Conservation (phyloP, 1,140 invertebrate species). For the Scylla paramamosain region DNA sequence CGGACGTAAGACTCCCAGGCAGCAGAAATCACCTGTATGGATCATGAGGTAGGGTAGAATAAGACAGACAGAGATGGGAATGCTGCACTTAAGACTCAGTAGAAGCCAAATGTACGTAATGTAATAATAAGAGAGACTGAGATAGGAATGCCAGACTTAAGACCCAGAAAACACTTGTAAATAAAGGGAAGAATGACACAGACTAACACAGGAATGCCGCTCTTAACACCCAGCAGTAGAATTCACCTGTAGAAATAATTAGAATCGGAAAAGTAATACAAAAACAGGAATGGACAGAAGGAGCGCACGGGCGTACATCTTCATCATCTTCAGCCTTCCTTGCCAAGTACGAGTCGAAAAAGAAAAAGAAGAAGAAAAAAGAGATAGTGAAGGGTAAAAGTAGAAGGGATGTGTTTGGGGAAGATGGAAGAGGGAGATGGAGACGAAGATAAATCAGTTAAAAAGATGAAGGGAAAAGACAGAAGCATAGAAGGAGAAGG, state of each 20-base stretch:
- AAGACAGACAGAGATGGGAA: not conserved
- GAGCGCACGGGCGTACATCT: not conserved
- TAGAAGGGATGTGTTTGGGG: not conserved
- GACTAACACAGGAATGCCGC: too few species aligned
- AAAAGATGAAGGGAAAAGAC: not conserved
- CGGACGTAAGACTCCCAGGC: too few species aligned
- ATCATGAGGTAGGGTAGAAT: not conserved
- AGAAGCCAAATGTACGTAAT: too few species aligned
- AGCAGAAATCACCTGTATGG: too few species aligned
- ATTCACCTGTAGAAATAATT: too few species aligned
- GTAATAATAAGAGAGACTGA: not conserved
- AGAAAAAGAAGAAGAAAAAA: too few species aligned
- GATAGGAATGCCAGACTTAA: not conserved
- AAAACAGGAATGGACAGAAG: not conserved
- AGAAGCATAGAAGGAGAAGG: not conserved
- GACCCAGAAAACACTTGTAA: too few species aligned
- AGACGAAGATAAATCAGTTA: not conserved
- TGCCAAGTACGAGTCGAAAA: not conserved
- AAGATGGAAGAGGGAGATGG: not conserved
- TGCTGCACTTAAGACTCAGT: too few species aligned
- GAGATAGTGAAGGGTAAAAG: too few species aligned
- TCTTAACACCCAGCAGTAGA: too few species aligned
- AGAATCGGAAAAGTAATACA: too few species aligned
- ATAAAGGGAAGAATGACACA: not conserved
- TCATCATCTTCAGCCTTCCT: not conserved